These are phyloP conservation scores for Trissoscelio sp. DNA, from an alignment of 2,888 invertebrate species.

Conservation along the genomic window DNA sequence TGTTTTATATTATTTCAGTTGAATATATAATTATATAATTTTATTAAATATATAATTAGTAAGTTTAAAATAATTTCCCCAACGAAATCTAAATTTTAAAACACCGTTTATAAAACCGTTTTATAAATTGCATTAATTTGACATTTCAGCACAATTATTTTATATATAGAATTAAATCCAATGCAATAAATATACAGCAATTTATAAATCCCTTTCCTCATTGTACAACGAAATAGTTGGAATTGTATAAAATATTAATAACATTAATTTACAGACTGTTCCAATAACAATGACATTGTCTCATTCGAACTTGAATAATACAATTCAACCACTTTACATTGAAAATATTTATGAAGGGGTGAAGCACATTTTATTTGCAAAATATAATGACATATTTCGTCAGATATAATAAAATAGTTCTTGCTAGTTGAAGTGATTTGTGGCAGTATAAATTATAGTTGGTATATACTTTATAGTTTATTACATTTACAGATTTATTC, in stretches of 20 bases:
- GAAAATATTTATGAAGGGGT: slow-evolving; percentile 18
- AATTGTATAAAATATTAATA: slow-evolving; percentile 8
- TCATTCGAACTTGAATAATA: neutral
- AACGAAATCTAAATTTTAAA: no score
- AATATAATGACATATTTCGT: slow-evolving; percentile 46
- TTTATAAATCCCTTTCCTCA: no score
- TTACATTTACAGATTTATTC: slow-evolving; percentile 62
- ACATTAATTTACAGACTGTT: slow-evolving; percentile 24
- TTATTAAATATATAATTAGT: no score
- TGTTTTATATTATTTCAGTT: no score
- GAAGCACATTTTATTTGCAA: slow-evolving; percentile 49
- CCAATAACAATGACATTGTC: slow-evolving; percentile 37
- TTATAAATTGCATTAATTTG: no score
- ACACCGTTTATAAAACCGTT: no score
- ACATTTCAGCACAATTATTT: no score
- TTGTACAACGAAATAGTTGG: neutral
- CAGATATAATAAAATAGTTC: slow-evolving; percentile 57
- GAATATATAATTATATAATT: no score
- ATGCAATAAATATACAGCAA: no score
- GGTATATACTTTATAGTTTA: slow-evolving; percentile 55
- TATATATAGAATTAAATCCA: no score
- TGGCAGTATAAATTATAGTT: slow-evolving; percentile 62
- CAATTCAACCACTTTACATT: neutral
- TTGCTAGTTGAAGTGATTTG: slow-evolving; percentile 48
- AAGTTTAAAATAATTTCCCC: no score